Conservation (phyloP, 2,113 vertebrate species). For the Morone saxatilis region DNA sequence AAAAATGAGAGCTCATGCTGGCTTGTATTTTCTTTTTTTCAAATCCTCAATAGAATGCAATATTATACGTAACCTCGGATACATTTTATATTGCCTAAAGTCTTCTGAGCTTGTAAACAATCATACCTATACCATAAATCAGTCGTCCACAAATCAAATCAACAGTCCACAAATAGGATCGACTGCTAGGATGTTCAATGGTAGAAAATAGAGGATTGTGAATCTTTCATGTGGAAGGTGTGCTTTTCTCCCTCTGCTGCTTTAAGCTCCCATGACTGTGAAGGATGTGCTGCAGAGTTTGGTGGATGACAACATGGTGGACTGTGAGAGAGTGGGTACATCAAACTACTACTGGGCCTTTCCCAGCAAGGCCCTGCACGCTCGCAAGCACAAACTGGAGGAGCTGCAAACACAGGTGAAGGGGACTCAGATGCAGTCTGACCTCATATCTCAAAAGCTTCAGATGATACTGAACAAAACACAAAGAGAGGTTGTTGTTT, state of each 20-base stretch:
- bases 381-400: constrained; percentile 89
- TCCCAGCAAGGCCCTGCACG: constrained; percentile 94
- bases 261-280: constrained; percentile 93
- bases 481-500: neutral
- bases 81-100: neutral
- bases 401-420: constrained; percentile 91
- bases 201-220: neutral
- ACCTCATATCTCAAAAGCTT: neutral
- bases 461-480: neutral
- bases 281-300: constrained; percentile 97
- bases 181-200: neutral
- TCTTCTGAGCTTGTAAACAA: neutral
- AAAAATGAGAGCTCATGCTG: constrained; percentile 11
- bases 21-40: neutral
- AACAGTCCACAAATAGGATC: constrained; percentile 3
- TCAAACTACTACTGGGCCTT: constrained; percentile 99
- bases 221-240: neutral
- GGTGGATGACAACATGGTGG: constrained; percentile 97
- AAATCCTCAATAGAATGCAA: constrained; percentile 6
- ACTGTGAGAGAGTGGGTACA: constrained; percentile 94
- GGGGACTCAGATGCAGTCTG: neutral
- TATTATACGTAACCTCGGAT: neutral
- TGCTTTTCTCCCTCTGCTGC: neutral
- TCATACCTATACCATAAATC: neutral
- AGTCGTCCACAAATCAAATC: neutral